These are phyloP conservation scores for Clarias platycephalus DNA, from an alignment of 2,797 vertebrate genomes.

Conservation along the genomic window DNA sequence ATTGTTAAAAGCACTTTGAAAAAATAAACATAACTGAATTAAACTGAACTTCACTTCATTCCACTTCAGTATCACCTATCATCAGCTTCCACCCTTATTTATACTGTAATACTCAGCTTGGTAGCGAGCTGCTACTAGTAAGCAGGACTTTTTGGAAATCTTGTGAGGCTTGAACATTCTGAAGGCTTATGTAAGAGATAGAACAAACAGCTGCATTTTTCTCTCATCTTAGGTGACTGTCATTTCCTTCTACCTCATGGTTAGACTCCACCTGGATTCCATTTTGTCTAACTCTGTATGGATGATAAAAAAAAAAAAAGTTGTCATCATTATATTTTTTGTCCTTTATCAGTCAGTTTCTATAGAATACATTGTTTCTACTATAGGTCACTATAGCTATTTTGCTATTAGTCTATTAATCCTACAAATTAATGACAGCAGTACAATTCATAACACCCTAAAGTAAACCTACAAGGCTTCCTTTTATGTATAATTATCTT, in stretches of 20 bases:
- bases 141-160: not conserved
- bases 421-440: constrained; percentile 2
- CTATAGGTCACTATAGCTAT: no score
- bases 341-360: not conserved
- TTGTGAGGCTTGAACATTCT: not conserved
- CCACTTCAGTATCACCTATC: not conserved
- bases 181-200: not conserved
- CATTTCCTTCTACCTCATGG: not conserved
- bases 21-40: not conserved
- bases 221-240: not conserved
- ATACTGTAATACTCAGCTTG: not conserved
- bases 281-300: not conserved
- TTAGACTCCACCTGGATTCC: not conserved
- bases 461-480: not conserved
- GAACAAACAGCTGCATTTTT: constrained; percentile 7
- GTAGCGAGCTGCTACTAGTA: not conserved
- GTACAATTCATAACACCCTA: not conserved
- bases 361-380: not conserved
- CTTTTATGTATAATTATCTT: not conserved
- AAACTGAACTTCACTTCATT: not conserved
- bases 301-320: not conserved
- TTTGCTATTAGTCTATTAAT: not conserved
- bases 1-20: not conserved
- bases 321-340: not conserved
- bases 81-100: not conserved